Base-by-base conservation (phyloP, 2,113 vertebrate species). In the Fulica atra region DNA sequence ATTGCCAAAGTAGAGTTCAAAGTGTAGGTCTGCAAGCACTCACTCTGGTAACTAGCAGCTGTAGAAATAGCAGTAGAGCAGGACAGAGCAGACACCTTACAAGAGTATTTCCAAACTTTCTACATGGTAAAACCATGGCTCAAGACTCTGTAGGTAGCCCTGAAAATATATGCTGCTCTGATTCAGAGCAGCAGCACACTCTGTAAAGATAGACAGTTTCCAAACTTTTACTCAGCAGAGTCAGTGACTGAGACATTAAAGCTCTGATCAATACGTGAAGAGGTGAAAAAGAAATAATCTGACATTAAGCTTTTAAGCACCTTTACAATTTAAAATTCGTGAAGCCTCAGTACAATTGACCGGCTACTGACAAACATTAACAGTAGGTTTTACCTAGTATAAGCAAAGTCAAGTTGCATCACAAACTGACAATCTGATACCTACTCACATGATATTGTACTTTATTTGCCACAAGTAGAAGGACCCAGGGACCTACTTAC, bases 401-500 rank as follows among this genome's bases (percentile, higher is more conserved):
- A 70, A 29, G 14, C 4, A 60, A 69, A 87, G 35, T 38, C 64
- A 86, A 74, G 3, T 36, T 88, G 69, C 3, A 5, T 54, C n/a
- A 50, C 5, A 21, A 93, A 38, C 38, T 60, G 17, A 17, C 63
- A 63, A 35, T 17, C n/a, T 69, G 53, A 56, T 7, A 21, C 71
- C 31, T 74, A 24, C 24, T 64, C 31, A n/a, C 0, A 0, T 26
- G 28, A 16, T 35, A 19, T 9, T 50, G 26, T 10, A 38, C 25
- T 63, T 85, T 5, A 44, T 38, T 73, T 74, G 53, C 15, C 48
- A 88, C 51, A 74, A 87, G 35, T 0, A 60, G 48, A 19, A 70
- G 70, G 42, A 70, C 18, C 5, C 40, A 51, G 60, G 71, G 42
- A 88, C 1, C 44, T 38, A 99, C 99, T 99, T 98, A 99, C 98